Evolutionary conservation across 2,888 invertebrate species (phyloP), one percentile per base, ranked within the genome.

Genomic region (Eumerus sabulonum): DNA sequence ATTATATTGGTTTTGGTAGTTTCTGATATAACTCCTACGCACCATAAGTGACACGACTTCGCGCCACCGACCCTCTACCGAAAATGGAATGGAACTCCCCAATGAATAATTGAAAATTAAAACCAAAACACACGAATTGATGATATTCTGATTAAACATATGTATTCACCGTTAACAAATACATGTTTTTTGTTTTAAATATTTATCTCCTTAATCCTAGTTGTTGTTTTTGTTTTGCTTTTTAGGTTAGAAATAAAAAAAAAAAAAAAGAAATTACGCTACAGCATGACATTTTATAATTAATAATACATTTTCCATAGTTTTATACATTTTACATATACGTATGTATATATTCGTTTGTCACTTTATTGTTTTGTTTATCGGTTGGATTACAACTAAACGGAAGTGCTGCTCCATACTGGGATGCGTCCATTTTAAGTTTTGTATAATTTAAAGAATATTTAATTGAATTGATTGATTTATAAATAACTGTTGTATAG

Each of bases 201-300:
- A 40, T 40, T n/a, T 40, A 27, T 57, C 42, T 11, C 3, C 16
- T 16, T 42, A 14, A 62, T 38, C 53, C 56, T 68, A 50, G 27
- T 27, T 27, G 7, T 27, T 56, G 19, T 44, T 54, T 12, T 27
- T 45, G 53, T 62, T 57, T 62, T 14, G 40, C 48, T 17, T 40
- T 11, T 40, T 40, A n/a, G 40, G 40, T 11, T 40, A 59, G 50
- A 62, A 67, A 45, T 36, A 48, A 71, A 71, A 54, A 54, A 54
- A 63, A 71, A 62, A 13, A 13, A 27, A 60, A n/a, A n/a, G n/a
- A n/a, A 40, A 47, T 16, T 50, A 60, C 64, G 38, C 51, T 72
- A 68, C 62, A 73, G 77, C 63, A 68, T 62, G 67, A 79, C 53
- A 63, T 79, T 79, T 63, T 67, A 79, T 51, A 68, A 68, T 57